Conservation (phyloP, 2,888 invertebrate genomes). For the Pheosia gnoma region DNA sequence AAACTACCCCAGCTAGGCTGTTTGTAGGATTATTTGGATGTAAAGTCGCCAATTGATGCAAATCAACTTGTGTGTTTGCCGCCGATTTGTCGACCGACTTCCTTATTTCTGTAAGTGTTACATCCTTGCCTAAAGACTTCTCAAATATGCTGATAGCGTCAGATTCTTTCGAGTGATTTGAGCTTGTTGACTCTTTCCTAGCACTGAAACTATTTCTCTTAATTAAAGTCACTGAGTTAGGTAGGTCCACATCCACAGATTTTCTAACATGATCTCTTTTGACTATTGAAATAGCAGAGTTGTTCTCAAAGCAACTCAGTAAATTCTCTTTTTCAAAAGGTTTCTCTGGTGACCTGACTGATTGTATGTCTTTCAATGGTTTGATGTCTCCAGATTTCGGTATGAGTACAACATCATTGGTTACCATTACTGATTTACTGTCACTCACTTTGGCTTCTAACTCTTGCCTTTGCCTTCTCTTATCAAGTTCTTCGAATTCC, state of each 20-base stretch:
- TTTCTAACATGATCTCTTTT: slow-evolving; percentile 77
- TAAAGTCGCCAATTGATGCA: slow-evolving; percentile 72
- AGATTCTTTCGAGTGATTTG: slow-evolving; percentile 75
- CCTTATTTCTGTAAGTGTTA: slow-evolving; percentile 77
- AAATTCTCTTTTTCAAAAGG: slow-evolving; percentile 77
- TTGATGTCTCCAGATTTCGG: slow-evolving; percentile 79
- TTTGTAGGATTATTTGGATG: slow-evolving; percentile 63
- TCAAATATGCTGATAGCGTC: slow-evolving; percentile 81
- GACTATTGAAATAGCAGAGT: slow-evolving; percentile 80
- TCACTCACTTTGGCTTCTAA: slow-evolving; percentile 69
- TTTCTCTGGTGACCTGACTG: slow-evolving; percentile 73
- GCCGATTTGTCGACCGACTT: slow-evolving; percentile 74
- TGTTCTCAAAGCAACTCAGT: slow-evolving; percentile 80
- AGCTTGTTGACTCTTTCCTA: slow-evolving; percentile 78
- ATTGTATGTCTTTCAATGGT: slow-evolving; percentile 75
- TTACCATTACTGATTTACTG: slow-evolving; percentile 73
- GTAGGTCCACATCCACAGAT: slow-evolving; percentile 76
- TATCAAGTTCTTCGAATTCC: slow-evolving; percentile 79
- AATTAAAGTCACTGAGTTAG: slow-evolving; percentile 78
- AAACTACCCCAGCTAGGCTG: slow-evolving; percentile 52
- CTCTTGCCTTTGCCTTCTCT: slow-evolving; percentile 74
- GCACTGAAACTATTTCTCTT: slow-evolving; percentile 76
- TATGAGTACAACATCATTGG: slow-evolving; percentile 77
- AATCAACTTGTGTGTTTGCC: slow-evolving; percentile 57
- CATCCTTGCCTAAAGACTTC: slow-evolving; percentile 78